These are phyloP conservation scores for Leptopilina boulardi DNA, from an alignment of 1,140 invertebrate genomes.

Conservation along the genomic window DNA sequence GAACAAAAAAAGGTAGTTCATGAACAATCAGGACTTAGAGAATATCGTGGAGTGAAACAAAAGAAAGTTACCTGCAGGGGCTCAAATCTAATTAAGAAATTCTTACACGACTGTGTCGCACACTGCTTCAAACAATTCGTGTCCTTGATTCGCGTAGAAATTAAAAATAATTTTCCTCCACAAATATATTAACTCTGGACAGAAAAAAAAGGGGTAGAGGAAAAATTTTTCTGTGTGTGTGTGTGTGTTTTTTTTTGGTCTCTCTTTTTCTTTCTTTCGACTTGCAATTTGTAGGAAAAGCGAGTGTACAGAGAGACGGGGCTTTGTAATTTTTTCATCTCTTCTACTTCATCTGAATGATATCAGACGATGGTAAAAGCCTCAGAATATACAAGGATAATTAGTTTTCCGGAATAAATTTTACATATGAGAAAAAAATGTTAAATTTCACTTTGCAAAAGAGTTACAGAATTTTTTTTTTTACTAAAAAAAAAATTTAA, in stretches of 20 bases:
- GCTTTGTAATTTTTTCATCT: slow-evolving; percentile 51
- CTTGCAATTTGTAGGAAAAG: slow-evolving; percentile 49
- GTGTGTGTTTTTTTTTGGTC: slow-evolving; percentile 3
- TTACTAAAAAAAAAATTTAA: background rate
- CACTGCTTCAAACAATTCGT: slow-evolving; percentile 37
- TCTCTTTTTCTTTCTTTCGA: slow-evolving; percentile 35
- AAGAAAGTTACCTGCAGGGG: slow-evolving; percentile 48
- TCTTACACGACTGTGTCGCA: slow-evolving; percentile 57
- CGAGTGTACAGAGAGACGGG: slow-evolving; percentile 35
- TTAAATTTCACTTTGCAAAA: slow-evolving; percentile 21
- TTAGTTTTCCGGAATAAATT: slow-evolving; percentile 17
- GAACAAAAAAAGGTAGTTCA: slow-evolving; percentile 57
- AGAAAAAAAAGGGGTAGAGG: slow-evolving; percentile 40
- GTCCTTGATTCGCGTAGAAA: slow-evolving; percentile 51
- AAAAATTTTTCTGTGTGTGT: background rate
- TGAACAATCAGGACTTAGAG: slow-evolving; percentile 52
- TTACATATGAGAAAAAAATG: background rate
- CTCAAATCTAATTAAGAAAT: slow-evolving; percentile 61
- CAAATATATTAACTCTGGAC: slow-evolving; percentile 62
- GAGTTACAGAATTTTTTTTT: background rate
- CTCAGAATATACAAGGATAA: background rate
- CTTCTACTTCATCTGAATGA: slow-evolving; percentile 26
- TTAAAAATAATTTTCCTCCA: slow-evolving; percentile 61
- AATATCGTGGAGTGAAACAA: slow-evolving; percentile 50
- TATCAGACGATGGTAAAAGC: slow-evolving; percentile 23